phyloP scores from a whole-genome alignment of 2,888 invertebrate genomes.

The Trissolcus japonicus region DNA sequence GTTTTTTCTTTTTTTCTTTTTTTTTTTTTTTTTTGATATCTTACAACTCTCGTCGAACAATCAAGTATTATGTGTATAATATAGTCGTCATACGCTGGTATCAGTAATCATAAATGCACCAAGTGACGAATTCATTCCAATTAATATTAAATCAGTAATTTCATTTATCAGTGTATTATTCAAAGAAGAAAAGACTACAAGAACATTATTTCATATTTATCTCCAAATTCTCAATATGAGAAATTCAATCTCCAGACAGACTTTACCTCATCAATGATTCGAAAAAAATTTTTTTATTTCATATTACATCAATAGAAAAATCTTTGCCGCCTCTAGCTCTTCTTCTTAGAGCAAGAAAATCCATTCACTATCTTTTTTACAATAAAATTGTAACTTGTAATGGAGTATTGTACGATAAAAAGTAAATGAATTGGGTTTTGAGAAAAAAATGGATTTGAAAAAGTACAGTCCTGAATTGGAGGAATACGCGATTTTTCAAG shows the following conservation, averaged over 20 bases:
- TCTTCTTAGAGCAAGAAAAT: background rate
- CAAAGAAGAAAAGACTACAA: too few relatives aligned
- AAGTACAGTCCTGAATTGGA: too few relatives aligned
- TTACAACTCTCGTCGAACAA: slow-evolving; percentile 12
- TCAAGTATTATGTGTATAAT: background rate
- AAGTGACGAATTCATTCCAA: background rate
- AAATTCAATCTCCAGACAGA: slow-evolving; percentile 55
- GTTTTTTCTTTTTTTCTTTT: background rate
- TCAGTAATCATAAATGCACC: slow-evolving; percentile 31
- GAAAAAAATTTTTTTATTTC: background rate
- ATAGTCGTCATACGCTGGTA: background rate
- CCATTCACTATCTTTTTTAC: background rate
- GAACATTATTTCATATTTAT: slow-evolving; percentile 15
- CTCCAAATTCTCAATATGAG: slow-evolving; percentile 73
- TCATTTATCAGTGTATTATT: too few relatives aligned
- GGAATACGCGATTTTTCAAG: too few relatives aligned
- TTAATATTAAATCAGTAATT: too few relatives aligned
- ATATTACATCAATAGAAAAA: background rate
- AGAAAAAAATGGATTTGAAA: too few relatives aligned
- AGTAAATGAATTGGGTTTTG: too few relatives aligned
- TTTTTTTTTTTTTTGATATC: slow-evolving; percentile 3
- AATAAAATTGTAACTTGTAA: slow-evolving; percentile 1
- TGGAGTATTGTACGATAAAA: too few relatives aligned
- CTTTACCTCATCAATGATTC: background rate
- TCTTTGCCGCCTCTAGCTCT: too few relatives aligned